Conservation (phyloP, 2,113 vertebrate genomes). For the Falco punctatus region DNA sequence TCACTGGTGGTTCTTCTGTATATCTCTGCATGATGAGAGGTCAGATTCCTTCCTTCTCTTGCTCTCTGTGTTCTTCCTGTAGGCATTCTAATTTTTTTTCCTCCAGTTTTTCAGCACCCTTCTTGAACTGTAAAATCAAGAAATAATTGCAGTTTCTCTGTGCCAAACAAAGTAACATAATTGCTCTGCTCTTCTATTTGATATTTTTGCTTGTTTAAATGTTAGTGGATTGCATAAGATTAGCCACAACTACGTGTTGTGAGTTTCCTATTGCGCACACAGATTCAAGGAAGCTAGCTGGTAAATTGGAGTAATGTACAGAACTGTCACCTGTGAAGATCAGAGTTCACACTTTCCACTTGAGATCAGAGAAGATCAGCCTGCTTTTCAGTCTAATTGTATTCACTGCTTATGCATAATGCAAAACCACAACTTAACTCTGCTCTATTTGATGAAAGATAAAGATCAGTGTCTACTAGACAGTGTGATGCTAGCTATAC, state of each 20-base stretch:
- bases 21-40: background rate
- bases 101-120: background rate
- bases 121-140: background rate
- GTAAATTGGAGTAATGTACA: background rate
- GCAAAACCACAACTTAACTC: constrained; percentile 4
- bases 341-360: background rate
- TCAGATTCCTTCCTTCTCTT: background rate
- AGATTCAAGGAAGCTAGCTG: background rate
- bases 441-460: constrained; percentile 12
- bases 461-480: background rate
- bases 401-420: constrained; percentile 32
- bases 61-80: background rate
- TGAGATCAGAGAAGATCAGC: constrained; percentile 4
- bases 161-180: background rate
- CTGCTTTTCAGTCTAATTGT: constrained; percentile 36
- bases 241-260: accelerated
- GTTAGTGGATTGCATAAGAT: background rate
- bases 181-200: background rate
- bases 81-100: background rate
- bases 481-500: background rate
- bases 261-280: accelerated
- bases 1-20: background rate
- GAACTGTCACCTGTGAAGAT: constrained; percentile 27
- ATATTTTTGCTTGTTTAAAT: background rate
- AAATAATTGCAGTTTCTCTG: background rate